phyloP scores from a whole-genome alignment of 2,797 vertebrate species.

The Phalanger gymnotis region DNA sequence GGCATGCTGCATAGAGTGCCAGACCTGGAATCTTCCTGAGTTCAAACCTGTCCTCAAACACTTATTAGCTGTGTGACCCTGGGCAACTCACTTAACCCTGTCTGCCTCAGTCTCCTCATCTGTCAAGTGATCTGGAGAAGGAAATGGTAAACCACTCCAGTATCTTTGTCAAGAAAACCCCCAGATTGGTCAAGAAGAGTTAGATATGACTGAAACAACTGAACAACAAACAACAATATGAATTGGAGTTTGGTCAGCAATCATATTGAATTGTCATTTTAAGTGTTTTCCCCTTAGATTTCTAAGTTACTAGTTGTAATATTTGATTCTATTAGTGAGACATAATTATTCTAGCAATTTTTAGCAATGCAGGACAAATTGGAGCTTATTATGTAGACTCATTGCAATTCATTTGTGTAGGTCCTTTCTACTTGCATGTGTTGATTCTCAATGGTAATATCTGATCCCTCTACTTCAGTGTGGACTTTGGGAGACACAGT shows the following conservation, averaged over 20 bases:
- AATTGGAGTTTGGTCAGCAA: background rate
- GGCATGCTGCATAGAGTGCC: background rate
- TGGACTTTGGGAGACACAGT: background rate
- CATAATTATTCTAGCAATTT: background rate
- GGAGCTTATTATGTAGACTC: background rate
- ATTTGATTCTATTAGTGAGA: background rate
- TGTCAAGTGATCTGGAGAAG: background rate
- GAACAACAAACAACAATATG: too few relatives aligned
- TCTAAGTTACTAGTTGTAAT: background rate
- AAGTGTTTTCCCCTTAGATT: background rate
- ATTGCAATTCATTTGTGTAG: background rate
- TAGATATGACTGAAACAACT: background rate
- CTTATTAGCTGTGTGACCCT: background rate
- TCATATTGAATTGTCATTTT: background rate
- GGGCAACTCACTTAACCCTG: background rate
- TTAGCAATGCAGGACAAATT: background rate
- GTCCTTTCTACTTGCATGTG: background rate
- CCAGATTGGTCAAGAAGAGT: background rate
- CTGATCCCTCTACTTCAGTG: background rate
- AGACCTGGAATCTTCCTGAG: background rate
- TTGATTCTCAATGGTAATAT: background rate
- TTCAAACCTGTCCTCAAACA: background rate
- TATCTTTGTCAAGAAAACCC: background rate
- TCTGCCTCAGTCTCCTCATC: background rate
- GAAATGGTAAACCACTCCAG: background rate